Base-by-base conservation (phyloP, 2,888 invertebrate genomes). In the Tetranychus piercei region DNA sequence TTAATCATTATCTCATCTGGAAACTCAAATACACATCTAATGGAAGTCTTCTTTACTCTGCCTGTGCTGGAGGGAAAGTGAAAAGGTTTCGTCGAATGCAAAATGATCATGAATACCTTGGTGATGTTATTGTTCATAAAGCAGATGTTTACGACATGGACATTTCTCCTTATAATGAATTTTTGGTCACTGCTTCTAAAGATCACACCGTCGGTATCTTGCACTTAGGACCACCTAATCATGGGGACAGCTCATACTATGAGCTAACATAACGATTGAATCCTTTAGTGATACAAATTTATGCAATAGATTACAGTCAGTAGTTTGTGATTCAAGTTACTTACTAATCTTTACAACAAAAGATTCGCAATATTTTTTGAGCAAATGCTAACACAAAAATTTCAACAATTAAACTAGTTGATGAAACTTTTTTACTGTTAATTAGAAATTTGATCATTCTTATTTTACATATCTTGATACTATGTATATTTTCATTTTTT, bases 151-250 rank as follows among this genome's bases (percentile, higher is more conserved):
- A 83, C 77, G 85, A 85, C 76, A 80, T 85, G 77, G 85, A 85
- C 79, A 82, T 85, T 76, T 84, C 84, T 15, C 82, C 84, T 0
- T 84, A 83, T 78, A 84, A 84, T 80, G 85, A 85, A 80, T 85
- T 83, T 79, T 80, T 84, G 72, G 82, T 84, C 72, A 84, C 84
- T 66, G 84, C 84, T 64, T 84, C 84, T 44, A 83, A 82, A 78
- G 84, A 84, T 77, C 81, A 82, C 73, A 82, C 83, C 65, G 84
- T 84, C 5, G 84, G 84, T 23, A 80, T 84, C 43, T 80, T 84
- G 65, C 80, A 82, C 34, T 80, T 84, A 8, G 84, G 84, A 20
- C 81, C 83, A 43, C 84, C 84, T 65, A 84, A 82, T 79, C 84
- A 84, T 78, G 84, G 84, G 1, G 18, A 20, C n/a, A 66, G 66